Base-by-base conservation (phyloP, 1,140 invertebrate genomes). In the Colletes latitarsis region DNA sequence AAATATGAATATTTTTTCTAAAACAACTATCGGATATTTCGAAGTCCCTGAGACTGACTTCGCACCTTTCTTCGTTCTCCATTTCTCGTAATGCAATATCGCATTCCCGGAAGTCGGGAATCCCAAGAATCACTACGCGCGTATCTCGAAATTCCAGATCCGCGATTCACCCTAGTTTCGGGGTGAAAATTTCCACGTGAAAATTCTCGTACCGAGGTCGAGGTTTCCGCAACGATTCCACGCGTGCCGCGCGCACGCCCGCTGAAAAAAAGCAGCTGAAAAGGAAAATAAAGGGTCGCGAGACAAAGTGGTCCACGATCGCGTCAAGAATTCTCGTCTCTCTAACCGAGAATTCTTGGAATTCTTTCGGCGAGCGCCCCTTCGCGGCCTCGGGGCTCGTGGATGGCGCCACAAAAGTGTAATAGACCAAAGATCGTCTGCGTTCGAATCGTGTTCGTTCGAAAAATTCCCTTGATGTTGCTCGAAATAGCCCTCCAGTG, bases 281-380 rank as follows among this genome's bases (percentile, higher is more conserved):
- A 21, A 74, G 55, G 53, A 43, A 82, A 58, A 81, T 68, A 80
- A 68, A 75, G 72, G 72, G 67, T 67, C 41, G 68, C 6, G 52
- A 19, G 3, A 53, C 73, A 66, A 78, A 78, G 76, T 70, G 75
- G 76, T 67, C 68, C 58, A 58, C 30, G 43, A n/a, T 30, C 15
- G 53, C 53, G 75, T 71, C 60, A 71, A 67, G 77, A 79, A 82
- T 82, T 79, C 81, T 10, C 53, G 43, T 55, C 63, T 66, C 58
- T 76, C 43, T 49, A 71, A 62, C 79, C 77, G 55, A 39, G 52
- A 60, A 79, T 82, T 82, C 70, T 67, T 79, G 76, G 60, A 58
- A 79, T 82, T 79, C 53, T 52, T 64, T 17, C 6, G 75, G 39
- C 19, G 15, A 60, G 62, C 53, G 60, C 58, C 46, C 55, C 57